A percentile compares a stretch with the other conserved stretches of the same genome.
Conservation (phyloP, 2,113 vertebrate species). For the Crocuta crocuta region DNA sequence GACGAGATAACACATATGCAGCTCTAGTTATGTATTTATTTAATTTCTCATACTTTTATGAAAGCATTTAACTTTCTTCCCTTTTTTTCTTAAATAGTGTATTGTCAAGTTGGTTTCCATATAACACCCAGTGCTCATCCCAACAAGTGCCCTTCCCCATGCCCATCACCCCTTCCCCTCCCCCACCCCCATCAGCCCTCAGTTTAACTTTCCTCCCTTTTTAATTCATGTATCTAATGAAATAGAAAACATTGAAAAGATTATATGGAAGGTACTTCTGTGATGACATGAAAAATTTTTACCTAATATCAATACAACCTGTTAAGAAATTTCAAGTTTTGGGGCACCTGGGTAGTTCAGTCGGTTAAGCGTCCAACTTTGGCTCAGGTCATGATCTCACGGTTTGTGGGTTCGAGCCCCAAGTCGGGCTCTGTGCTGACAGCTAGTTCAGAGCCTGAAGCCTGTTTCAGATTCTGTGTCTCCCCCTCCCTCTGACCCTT, state of each 20-base stretch:
- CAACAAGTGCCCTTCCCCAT: too few relatives aligned
- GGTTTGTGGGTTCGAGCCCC: too few relatives aligned
- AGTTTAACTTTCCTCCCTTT: constrained; percentile 1
- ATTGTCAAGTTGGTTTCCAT: too few relatives aligned
- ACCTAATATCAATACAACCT: neutral
- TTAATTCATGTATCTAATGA: constrained; percentile 1
- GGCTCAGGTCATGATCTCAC: too few relatives aligned
- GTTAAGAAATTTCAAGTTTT: constrained; percentile 48
- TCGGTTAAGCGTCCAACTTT: too few relatives aligned
- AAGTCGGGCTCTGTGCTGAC: too few relatives aligned
- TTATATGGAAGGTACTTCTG: neutral
- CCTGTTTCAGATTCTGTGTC: too few relatives aligned
- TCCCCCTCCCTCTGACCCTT: too few relatives aligned
- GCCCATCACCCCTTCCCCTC: too few relatives aligned
- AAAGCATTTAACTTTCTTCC: neutral
- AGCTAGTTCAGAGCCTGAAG: too few relatives aligned
- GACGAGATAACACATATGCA: neutral
- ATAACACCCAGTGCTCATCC: too few relatives aligned
- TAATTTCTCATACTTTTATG: constrained; percentile 12
- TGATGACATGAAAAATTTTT: constrained; percentile 42
- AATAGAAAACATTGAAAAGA: constrained; percentile 8
- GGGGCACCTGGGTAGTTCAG: neutral
- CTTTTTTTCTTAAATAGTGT: neutral
- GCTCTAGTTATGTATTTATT: neutral
- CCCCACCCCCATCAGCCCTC: too few relatives aligned